phyloP scores from a whole-genome alignment of 1,140 invertebrate species.

The Magallana angulata region DNA sequence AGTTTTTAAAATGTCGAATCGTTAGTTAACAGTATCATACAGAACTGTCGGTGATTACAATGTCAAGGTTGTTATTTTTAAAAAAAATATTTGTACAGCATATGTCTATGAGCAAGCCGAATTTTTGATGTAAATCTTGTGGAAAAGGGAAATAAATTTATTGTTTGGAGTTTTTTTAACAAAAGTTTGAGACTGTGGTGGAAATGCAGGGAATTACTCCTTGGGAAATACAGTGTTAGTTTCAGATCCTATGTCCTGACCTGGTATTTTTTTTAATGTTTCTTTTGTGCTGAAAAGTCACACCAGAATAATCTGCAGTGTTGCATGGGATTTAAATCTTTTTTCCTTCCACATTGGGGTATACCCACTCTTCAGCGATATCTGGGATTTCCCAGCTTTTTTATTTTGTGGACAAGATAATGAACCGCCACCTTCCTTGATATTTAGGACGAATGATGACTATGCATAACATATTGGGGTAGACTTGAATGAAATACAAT shows the following conservation, averaged over 20 bases:
- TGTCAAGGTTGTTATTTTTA: background rate
- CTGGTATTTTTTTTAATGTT: background rate
- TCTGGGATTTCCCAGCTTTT: slow-evolving; percentile 1
- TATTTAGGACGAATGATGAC: background rate
- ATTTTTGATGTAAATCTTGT: too few relatives aligned
- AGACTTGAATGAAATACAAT: background rate
- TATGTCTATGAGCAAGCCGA: too few relatives aligned
- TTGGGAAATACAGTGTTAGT: background rate
- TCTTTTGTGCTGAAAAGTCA: background rate
- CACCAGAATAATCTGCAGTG: background rate
- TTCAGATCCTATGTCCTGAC: slow-evolving; percentile 3
- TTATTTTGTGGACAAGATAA: background rate
- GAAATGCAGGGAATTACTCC: background rate
- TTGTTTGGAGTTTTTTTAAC: too few relatives aligned
- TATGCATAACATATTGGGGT: background rate
- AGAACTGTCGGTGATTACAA: background rate
- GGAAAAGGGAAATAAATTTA: too few relatives aligned
- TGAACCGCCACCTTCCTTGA: background rate
- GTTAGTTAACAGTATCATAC: background rate
- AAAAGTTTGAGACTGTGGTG: too few relatives aligned
- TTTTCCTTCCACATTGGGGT: background rate
- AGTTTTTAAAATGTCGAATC: too few relatives aligned
- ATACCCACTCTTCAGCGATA: background rate
- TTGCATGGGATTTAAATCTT: slow-evolving; percentile 32
- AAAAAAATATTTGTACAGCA: too few relatives aligned